These are phyloP conservation scores for Acronicta leporina DNA, from an alignment of 2,888 invertebrate species.

Conservation along the genomic window DNA sequence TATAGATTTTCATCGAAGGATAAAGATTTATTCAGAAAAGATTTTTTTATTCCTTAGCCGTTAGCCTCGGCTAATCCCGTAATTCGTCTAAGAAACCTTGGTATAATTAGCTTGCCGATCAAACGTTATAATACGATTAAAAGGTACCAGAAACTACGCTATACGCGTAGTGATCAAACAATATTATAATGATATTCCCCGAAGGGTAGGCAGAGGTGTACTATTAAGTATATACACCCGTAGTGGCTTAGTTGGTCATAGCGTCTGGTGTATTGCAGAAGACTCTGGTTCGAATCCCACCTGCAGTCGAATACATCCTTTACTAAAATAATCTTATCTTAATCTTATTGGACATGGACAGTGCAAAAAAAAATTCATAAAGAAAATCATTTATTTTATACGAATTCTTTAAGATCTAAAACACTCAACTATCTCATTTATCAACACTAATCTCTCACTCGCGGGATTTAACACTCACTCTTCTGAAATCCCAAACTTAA, in stretches of 20 bases:
- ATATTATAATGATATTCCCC: too few species aligned
- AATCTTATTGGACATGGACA: too few species aligned
- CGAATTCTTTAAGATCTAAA: not conserved
- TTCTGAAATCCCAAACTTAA: conserved; percentile 22
- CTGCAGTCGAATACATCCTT: too few species aligned
- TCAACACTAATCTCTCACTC: conserved; percentile 14
- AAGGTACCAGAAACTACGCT: not conserved
- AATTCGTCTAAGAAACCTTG: conserved; percentile 25
- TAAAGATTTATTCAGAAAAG: not conserved
- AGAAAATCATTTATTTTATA: too few species aligned
- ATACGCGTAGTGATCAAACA: not conserved
- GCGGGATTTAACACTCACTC: conserved; percentile 16
- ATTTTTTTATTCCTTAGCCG: conserved; percentile 21
- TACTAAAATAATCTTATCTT: too few species aligned
- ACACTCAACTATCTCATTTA: conserved; percentile 8
- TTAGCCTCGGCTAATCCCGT: conserved; percentile 31
- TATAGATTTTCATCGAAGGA: too few species aligned
- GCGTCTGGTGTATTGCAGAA: too few species aligned
- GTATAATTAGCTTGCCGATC: conserved; percentile 24
- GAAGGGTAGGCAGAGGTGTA: too few species aligned
- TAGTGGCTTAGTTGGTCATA: too few species aligned
- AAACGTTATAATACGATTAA: conserved; percentile 27
- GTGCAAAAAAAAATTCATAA: not conserved
- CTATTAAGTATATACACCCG: too few species aligned
- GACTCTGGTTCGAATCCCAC: too few species aligned